Evolutionary conservation across 2,888 invertebrate genomes (phyloP).

Genomic region (Lithophane ornitopus): DNA sequence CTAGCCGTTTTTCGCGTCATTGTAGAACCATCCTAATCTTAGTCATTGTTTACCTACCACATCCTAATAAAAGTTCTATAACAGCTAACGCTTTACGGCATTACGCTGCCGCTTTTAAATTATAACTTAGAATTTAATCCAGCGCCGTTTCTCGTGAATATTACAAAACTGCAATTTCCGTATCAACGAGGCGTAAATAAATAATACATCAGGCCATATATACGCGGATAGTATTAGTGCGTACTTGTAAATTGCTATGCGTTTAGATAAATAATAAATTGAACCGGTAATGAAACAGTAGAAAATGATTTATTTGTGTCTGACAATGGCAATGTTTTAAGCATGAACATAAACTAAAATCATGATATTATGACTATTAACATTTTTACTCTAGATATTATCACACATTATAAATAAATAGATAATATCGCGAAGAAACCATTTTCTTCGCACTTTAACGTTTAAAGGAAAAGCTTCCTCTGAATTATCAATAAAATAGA

Average conservation of each 20-base stretch:
- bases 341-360: not conserved
- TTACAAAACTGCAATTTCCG: slow-evolving; percentile 90
- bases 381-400: not conserved
- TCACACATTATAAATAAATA: not conserved
- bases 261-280: slow-evolving; percentile 53
- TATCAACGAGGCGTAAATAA: slow-evolving; percentile 86
- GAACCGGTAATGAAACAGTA: slow-evolving; percentile 23
- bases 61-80: no score
- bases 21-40: no score
- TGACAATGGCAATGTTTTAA: not conserved
- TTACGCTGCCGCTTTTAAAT: slow-evolving; percentile 63
- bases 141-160: slow-evolving; percentile 82
- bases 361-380: accelerated
- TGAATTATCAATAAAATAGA: slow-evolving; percentile 72
- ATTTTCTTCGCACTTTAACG: slow-evolving; percentile 47
- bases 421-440: slow-evolving; percentile 38
- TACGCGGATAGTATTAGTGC: slow-evolving; percentile 66
- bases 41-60: no score
- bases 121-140: slow-evolving; percentile 70
- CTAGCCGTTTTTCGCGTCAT: no score
- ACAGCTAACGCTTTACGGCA: not conserved
- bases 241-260: slow-evolving; percentile 58
- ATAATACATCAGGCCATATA: slow-evolving; percentile 79
- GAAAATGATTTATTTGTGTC: not conserved
- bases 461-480: slow-evolving; percentile 56